phyloP scores from a whole-genome alignment of 2,113 vertebrate genomes.

The Myanophis thanlyinensis region DNA sequence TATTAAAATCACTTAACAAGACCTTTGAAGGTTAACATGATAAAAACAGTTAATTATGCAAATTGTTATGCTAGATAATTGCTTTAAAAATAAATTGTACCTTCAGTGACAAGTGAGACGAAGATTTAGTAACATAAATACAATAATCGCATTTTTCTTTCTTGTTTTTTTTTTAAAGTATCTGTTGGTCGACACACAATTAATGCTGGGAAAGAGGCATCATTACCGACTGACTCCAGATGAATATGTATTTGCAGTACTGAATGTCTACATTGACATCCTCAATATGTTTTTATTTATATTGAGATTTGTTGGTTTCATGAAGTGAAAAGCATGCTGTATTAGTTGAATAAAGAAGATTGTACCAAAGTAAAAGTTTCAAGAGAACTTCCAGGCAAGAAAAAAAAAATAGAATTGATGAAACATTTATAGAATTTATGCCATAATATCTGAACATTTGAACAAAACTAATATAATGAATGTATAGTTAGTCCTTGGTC shows the following conservation, averaged over 20 bases:
- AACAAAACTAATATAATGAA: not conserved
- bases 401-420: not conserved
- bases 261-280: constrained; percentile 82
- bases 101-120: not conserved
- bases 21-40: not conserved
- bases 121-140: not conserved
- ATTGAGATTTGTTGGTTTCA: constrained; percentile 68
- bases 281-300: constrained; percentile 75
- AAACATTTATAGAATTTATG: not conserved
- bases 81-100: not conserved
- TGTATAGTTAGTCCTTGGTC: not conserved
- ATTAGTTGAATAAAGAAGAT: not conserved
- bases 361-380: not conserved
- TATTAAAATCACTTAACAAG: not conserved
- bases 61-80: not conserved
- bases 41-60: not conserved
- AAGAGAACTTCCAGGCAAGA: not conserved
- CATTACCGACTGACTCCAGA: constrained; percentile 69
- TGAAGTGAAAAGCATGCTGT: constrained; percentile 19
- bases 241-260: constrained; percentile 80
- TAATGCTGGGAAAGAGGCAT: constrained; percentile 77
- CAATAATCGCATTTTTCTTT: not conserved
- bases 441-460: not conserved
- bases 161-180: constrained; percentile 51
- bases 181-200: constrained; percentile 76